Conservation (phyloP, 53 echinoderm and acorn worm genomes). For the Henricia sp. region DNA sequence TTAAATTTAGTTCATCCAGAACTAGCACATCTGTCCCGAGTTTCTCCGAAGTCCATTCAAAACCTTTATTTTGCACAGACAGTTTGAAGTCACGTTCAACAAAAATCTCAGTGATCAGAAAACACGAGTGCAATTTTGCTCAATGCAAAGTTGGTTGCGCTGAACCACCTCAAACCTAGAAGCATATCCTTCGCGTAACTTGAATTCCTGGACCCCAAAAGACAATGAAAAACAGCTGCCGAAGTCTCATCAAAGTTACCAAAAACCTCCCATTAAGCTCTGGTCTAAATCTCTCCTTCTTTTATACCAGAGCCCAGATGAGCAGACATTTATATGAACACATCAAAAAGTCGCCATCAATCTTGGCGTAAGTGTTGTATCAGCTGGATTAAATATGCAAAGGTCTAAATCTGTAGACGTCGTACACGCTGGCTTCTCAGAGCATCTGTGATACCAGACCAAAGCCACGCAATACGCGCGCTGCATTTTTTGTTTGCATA, state of each 20-base stretch:
- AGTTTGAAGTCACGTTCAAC: no score
- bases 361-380: slow-evolving; percentile 14
- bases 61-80: no score
- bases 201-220: slow-evolving; percentile 8
- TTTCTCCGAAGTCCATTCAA: no score
- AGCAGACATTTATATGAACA: slow-evolving; percentile 40
- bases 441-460: slow-evolving; percentile 21
- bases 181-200: slow-evolving; percentile 4
- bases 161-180: no score
- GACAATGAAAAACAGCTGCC: slow-evolving; percentile 14
- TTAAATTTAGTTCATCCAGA: no score
- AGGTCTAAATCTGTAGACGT: background rate
- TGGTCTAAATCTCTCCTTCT: background rate
- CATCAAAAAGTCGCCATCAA: slow-evolving; percentile 13
- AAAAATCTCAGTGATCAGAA: slow-evolving; percentile 12
- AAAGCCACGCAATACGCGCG: background rate
- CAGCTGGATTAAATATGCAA: background rate
- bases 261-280: background rate
- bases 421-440: background rate
- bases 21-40: no score
- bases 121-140: no score
- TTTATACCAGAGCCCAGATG: slow-evolving; percentile 7
- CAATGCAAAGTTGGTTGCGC: no score
- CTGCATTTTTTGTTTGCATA: background rate
- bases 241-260: background rate